Evolutionary conservation across 2,113 vertebrate species (phyloP).

Genomic region (Psammodynastes pulverulentus): DNA sequence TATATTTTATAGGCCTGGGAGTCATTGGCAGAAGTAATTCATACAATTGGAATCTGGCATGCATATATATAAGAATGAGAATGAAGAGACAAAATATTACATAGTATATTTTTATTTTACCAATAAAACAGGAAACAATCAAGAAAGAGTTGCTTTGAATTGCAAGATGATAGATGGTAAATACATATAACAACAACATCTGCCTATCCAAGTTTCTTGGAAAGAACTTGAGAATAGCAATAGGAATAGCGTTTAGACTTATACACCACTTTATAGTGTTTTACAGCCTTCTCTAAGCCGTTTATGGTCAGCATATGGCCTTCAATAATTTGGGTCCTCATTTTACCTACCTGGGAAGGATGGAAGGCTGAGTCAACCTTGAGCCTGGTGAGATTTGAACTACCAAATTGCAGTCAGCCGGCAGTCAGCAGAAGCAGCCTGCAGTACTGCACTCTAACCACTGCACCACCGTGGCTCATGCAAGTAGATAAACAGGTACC

Average conservation of each 20-base stretch:
- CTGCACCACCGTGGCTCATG: no score
- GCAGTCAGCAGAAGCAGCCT: no score
- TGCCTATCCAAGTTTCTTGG: neutral
- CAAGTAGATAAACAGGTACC: neutral
- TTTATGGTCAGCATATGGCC: no score
- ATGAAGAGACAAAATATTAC: neutral
- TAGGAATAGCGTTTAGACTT: no score
- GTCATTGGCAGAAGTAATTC: neutral
- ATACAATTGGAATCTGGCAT: neutral
- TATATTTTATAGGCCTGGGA: neutral
- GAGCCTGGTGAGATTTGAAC: no score
- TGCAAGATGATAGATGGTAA: neutral
- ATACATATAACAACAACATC: neutral
- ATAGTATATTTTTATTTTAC: neutral
- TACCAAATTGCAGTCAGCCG: no score
- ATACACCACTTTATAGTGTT: no score
- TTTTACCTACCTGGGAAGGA: no score
- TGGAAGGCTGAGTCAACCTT: no score
- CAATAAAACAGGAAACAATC: neutral
- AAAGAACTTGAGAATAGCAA: neutral
- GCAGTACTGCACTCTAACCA: no score
- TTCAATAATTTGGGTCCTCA: no score
- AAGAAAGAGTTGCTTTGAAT: neutral
- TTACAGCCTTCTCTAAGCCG: no score
- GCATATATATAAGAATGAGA: neutral